Conservation (phyloP, 1,140 invertebrate species). For the Himalopsyche phryganea region DNA sequence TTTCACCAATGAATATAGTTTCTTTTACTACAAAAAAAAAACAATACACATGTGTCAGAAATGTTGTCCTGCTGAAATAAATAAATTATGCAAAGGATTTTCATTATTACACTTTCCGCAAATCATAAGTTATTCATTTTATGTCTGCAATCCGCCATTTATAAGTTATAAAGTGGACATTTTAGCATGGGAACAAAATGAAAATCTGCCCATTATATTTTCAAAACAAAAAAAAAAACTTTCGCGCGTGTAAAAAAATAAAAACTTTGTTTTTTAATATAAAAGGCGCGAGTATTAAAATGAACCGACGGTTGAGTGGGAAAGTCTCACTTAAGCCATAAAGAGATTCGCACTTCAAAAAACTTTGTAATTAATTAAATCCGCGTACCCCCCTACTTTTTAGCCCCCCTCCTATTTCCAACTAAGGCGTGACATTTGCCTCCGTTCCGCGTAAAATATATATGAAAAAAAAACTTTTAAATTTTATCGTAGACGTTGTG, state of each 20-base stretch:
- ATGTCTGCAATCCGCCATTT: neutral
- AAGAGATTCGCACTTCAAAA: slow-evolving; percentile 21
- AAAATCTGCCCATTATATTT: too few species aligned
- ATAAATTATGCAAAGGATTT: too few species aligned
- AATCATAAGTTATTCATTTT: neutral
- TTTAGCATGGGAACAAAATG: slow-evolving; percentile 1
- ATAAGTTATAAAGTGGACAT: neutral
- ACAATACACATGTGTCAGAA: too few species aligned
- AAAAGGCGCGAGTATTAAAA: slow-evolving; percentile 1
- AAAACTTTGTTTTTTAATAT: slow-evolving; percentile 1
- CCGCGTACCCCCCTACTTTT: slow-evolving; percentile 3
- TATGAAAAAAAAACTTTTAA: slow-evolving; percentile 1
- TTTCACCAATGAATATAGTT: too few species aligned
- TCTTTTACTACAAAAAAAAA: too few species aligned
- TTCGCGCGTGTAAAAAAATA: neutral
- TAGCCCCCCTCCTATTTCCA: too few species aligned
- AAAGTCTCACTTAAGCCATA: slow-evolving; percentile 5
- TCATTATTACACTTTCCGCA: too few species aligned
- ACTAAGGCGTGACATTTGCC: slow-evolving; percentile 11
- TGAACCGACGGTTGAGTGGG: slow-evolving; percentile 20
- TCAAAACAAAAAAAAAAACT: neutral
- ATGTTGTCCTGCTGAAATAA: too few species aligned
- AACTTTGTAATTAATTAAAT: slow-evolving; percentile 29
- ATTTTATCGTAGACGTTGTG: neutral
- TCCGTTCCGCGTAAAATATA: slow-evolving; percentile 7